Evolutionary conservation across 1,140 invertebrate species (phyloP).

Genomic region (Oreohelix idahoensis): DNA sequence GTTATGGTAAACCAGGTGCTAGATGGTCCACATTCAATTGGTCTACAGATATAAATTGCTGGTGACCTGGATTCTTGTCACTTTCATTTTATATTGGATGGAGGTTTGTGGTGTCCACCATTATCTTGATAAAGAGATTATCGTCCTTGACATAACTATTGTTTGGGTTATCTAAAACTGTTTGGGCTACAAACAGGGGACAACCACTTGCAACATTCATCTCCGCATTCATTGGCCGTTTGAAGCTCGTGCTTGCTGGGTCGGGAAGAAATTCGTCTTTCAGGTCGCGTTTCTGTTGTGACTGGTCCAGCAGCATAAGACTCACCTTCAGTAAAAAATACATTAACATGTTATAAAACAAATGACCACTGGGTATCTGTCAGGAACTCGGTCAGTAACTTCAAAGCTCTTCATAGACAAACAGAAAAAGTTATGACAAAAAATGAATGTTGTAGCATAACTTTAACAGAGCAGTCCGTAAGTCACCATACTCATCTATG

Average conservation of each 20-base stretch:
- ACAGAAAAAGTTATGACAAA: no score
- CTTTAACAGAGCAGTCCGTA: no score
- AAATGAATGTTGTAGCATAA: no score
- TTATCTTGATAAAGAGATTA: constrained; percentile 62
- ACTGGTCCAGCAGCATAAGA: constrained; percentile 60
- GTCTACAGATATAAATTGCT: no score
- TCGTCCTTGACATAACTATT: constrained; percentile 65
- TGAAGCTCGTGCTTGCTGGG: constrained; percentile 56
- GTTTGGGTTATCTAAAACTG: constrained; percentile 48
- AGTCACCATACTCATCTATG: no score
- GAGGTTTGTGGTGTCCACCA: constrained; percentile 48
- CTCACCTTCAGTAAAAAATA: constrained; percentile 67
- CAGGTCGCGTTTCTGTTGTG: constrained; percentile 50
- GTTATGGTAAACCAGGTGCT: no score
- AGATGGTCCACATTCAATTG: no score
- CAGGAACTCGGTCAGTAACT: no score
- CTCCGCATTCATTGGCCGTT: constrained; percentile 55
- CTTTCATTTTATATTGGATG: constrained; percentile 8
- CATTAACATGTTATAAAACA: constrained; percentile 21
- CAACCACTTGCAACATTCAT: constrained; percentile 68
- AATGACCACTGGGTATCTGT: no score
- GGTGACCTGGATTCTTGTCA: no score
- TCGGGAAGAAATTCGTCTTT: constrained; percentile 66
- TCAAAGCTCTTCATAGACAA: no score
- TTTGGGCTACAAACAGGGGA: constrained; percentile 60